Percentiles rank a stretch among this genome's conserved stretches.
These are phyloP conservation scores for Eugnorisma glareosa DNA, from an alignment of 2,888 invertebrate genomes.

Conservation along the genomic window DNA sequence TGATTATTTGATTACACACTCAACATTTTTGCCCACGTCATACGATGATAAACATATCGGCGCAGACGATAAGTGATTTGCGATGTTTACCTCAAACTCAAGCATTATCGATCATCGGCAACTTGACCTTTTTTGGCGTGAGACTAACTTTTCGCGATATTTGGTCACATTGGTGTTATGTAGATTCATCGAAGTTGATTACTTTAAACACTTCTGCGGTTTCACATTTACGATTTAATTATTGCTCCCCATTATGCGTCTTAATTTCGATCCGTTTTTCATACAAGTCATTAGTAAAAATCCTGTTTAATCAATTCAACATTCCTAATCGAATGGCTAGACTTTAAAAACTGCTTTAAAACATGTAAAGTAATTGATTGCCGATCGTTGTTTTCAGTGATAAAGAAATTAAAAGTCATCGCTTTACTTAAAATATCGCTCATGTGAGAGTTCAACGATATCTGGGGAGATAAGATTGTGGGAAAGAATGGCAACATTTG, in stretches of 20 bases:
- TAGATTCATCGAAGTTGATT: background rate
- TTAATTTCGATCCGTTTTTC: background rate
- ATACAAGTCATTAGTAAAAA: slow-evolving; percentile 1
- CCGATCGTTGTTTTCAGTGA: slow-evolving; percentile 26
- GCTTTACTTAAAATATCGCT: slow-evolving; percentile 36
- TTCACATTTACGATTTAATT: background rate
- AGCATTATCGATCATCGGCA: slow-evolving; percentile 19
- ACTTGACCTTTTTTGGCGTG: background rate
- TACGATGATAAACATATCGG: slow-evolving; percentile 24
- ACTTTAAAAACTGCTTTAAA: slow-evolving; percentile 18
- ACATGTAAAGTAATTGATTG: slow-evolving; percentile 31
- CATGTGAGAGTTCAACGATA: slow-evolving; percentile 56
- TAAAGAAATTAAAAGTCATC: slow-evolving; percentile 55
- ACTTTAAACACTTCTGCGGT: background rate
- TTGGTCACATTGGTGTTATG: background rate
- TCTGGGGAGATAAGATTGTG: slow-evolving; percentile 51
- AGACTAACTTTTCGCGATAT: slow-evolving; percentile 2
- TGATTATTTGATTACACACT: slow-evolving; percentile 39
- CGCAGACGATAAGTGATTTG: slow-evolving; percentile 27
- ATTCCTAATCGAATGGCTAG: background rate
- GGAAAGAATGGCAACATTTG: slow-evolving; percentile 16
- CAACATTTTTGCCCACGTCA: slow-evolving; percentile 34
- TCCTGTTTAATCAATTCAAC: background rate
- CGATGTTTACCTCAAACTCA: slow-evolving; percentile 15
- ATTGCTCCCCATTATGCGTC: background rate